Conservation (phyloP, 2,888 invertebrate genomes). For the Petrolisthes cinctipes region DNA sequence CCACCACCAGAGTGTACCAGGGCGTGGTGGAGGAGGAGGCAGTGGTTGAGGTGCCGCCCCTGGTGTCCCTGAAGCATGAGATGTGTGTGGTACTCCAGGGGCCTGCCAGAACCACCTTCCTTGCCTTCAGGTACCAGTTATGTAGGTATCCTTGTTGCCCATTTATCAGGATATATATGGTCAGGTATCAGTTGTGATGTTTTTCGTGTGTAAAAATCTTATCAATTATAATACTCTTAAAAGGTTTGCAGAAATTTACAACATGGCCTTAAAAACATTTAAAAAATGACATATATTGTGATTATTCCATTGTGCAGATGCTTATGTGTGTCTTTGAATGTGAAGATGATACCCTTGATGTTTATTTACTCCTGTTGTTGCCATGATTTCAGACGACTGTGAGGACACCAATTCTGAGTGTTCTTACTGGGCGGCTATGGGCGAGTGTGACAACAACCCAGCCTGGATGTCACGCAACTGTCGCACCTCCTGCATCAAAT, state of each 20-base stretch:
- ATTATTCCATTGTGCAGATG: background rate
- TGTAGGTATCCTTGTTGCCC: background rate
- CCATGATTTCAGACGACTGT: conserved; percentile 53
- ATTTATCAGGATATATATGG: background rate
- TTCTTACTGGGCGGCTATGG: conserved; percentile 53
- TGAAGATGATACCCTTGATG: background rate
- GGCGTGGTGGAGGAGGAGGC: background rate
- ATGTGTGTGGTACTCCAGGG: background rate
- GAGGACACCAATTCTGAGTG: conserved; percentile 56
- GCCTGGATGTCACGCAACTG: conserved; percentile 57
- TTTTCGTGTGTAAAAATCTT: no score
- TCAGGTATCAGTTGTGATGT: background rate
- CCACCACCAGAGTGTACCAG: conserved; percentile 36
- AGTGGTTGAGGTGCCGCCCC: background rate
- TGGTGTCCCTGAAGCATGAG: conserved; percentile 12
- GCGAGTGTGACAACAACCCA: conserved; percentile 54
- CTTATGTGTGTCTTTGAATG: background rate
- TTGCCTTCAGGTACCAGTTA: background rate
- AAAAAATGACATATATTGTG: no score
- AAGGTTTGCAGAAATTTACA: background rate
- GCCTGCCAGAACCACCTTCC: background rate
- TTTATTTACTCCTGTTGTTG: background rate
- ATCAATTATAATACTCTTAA: background rate
- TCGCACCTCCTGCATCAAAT: conserved; percentile 44
- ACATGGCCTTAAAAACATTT: no score